A percentile compares a stretch with the other conserved stretches of the same genome.
phyloP scores from a whole-genome alignment of 2,888 invertebrate species.

The Orthosia incerta region DNA sequence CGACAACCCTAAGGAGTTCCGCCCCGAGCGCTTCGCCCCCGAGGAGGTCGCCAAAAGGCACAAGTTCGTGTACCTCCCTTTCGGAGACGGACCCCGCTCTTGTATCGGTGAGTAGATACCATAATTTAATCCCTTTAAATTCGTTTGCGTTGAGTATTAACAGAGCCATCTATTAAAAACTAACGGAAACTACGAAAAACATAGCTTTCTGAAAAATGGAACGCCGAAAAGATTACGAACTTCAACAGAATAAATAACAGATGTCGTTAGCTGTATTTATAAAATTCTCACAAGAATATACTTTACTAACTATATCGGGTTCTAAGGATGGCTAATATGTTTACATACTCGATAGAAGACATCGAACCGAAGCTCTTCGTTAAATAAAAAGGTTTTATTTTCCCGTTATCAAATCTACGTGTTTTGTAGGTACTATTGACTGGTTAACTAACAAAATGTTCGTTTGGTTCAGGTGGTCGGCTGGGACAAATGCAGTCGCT shows the following conservation, averaged over 20 bases:
- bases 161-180: constrained; percentile 39
- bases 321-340: not conserved
- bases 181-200: not conserved
- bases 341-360: not conserved
- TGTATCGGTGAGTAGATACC: constrained; percentile 76
- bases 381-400: not conserved
- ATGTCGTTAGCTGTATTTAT: constrained; percentile 1
- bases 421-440: not conserved
- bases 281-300: not conserved
- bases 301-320: not conserved
- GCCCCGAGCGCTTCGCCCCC: constrained; percentile 78
- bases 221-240: not conserved
- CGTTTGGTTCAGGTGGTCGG: constrained; percentile 75
- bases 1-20: constrained; percentile 76
- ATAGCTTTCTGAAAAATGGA: not conserved
- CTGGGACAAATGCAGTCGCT: constrained; percentile 84
- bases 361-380: no score
- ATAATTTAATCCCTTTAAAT: not conserved
- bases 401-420: not conserved
- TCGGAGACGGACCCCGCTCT: constrained; percentile 79
- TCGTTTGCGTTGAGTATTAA: not conserved
- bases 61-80: constrained; percentile 77
- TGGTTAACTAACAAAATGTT: not conserved
- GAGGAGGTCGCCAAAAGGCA: constrained; percentile 66
- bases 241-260: constrained; percentile 3